Base-by-base conservation (phyloP, 2,888 invertebrate species). In the Pristionchus maxplancki region DNA sequence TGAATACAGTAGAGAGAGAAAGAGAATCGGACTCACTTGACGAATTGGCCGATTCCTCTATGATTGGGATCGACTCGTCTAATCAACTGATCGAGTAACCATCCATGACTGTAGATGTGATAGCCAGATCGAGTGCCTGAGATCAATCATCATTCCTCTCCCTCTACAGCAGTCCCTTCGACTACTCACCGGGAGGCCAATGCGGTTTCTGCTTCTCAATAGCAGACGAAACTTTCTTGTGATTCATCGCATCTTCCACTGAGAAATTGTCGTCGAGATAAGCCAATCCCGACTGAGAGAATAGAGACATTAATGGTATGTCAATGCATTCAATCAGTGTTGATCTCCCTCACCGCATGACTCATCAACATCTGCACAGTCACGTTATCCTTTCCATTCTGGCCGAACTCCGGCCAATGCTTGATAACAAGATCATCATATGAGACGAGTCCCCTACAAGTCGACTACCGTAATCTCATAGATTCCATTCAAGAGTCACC, bases 401-500 rank as follows among this genome's bases (percentile, higher is more conserved):
- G 91, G 48, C 90, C 92, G 64, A 93, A 93, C 0, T 90, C 92
- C 4, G 93, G 93, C 93, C 93, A 93, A 83, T 91, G 90, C 74
- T 92, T 92, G 28, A 90, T 88, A 6, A 93, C 92, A 31, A 91
- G 90, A 74, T 92, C 93, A 71, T 92, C 92, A 74, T 92, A 92
- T 1, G 67, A 88, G 13, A 88, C 83, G n/a, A 34, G 81, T 15
- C 89, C 89, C n/a, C 86, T 87, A 24, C 9, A 83, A 50, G 2
- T 83, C 44, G 48, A 78, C 6, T 48, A 78, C 78, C 48, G 44
- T 67, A 34, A 67, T 34, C 44, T 6, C 1, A 71, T 11, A 28
- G 28, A n/a, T 17, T 11, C 44, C 40, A n/a, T 82, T 62, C 90
- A 53, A 64, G 31, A 85, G 74, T 53, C 89, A 89, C 44, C 90